Evolutionary conservation across 2,888 invertebrate species (phyloP), one percentile per base, ranked within the genome.

Genomic region (Neoscelio sp.): DNA sequence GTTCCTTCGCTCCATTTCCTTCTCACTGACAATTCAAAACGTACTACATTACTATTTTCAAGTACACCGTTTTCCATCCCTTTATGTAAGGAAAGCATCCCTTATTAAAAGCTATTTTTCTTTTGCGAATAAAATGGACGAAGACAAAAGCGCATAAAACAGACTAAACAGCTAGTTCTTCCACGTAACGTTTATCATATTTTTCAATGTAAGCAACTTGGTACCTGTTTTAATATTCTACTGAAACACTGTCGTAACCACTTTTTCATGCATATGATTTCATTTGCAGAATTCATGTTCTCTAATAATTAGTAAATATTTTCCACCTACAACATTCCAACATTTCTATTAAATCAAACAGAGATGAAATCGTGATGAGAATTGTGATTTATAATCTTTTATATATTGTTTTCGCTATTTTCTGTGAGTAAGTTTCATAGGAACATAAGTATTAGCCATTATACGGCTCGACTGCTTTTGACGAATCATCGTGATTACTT

Each of bases 401-500:
- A 46, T 6, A 2, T 1, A 26, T 26, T 26, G 26, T 46, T 46
- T 46, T 23, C 6, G 23, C 46, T 5, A 12, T 50, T 50, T 50
- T 7, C 18, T 54, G 38, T 38, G 38, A 54, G 54, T 23, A 52
- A 52, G 52, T 15, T 38, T 54, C n/a, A 54, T 8, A 23, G 18
- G 38, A 23, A 23, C 30, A 18, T 23, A 44, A 60, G 60, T 60
- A 60, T 60, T 60, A 60, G 30, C 30, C 44, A 60, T 60, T 60
- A 60, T 60, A 18, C n/a, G 42, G 30, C 30, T 60, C 44, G 20
- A 60, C 42, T 60, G 60, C 60, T 60, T 44, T 60, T 60, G 44
- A 60, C 60, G 60, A 60, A 44, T 42, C 60, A 42, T 30, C 60
- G 44, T 42, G 60, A 60, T 60, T 60, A 60, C 60, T 60, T 60